Percentiles rank a stretch among this genome's conserved stretches.
Conservation (phyloP, 2,113 vertebrate species). For the Taxidea taxus region DNA sequence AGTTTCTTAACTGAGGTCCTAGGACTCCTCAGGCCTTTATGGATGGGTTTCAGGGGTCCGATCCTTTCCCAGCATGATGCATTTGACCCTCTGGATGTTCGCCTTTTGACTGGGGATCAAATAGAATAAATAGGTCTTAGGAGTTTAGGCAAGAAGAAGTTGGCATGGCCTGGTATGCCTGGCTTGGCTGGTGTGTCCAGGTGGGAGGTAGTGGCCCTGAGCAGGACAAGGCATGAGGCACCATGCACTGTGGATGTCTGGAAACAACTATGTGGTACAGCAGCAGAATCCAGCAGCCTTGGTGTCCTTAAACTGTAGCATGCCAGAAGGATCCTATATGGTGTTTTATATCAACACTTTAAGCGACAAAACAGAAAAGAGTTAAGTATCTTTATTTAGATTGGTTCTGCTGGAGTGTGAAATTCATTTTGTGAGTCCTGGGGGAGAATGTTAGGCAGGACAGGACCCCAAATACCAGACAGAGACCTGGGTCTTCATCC, state of each 20-base stretch:
- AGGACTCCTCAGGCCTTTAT: neutral
- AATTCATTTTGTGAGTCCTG: neutral
- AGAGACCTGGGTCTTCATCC: neutral
- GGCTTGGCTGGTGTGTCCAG: neutral
- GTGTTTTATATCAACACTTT: neutral
- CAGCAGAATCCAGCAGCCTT: neutral
- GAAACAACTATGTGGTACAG: fast-evolving
- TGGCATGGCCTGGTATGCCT: neutral
- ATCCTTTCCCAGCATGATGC: neutral
- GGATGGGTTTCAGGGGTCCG: neutral
- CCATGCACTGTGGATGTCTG: neutral
- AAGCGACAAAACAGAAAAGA: neutral
- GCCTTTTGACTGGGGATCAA: neutral
- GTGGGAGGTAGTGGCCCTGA: neutral
- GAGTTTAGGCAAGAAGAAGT: neutral
- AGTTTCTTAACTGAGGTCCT: neutral
- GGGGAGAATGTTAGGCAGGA: neutral
- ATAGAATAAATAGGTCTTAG: neutral
- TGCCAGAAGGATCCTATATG: neutral
- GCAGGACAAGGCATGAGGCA: neutral
- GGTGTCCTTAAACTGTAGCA: neutral
- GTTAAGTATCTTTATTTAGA: neutral
- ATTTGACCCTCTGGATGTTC: neutral
- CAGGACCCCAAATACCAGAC: neutral
- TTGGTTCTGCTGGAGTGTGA: neutral